phyloP scores from a whole-genome alignment of 2,113 vertebrate species.

The Rhabdornis inornatus region DNA sequence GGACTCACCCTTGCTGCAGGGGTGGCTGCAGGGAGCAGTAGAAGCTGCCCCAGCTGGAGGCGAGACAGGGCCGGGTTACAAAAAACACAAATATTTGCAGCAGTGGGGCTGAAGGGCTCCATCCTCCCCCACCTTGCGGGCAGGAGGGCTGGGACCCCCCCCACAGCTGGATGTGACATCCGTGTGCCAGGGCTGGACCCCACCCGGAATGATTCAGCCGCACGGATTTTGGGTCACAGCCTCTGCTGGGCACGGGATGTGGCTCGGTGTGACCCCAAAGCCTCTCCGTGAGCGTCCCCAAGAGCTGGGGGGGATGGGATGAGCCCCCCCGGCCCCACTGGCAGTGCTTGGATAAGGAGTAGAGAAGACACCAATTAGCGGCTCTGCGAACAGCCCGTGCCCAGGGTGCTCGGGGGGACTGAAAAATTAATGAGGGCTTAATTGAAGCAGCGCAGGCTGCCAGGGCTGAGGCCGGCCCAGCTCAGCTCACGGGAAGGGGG shows the following conservation, averaged over 20 bases:
- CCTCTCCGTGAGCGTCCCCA: not conserved
- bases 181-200: too few relatives aligned
- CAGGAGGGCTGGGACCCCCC: not conserved
- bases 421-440: conserved; percentile 41
- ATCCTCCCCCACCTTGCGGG: fast-evolving
- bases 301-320: fast-evolving
- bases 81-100: not conserved
- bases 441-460: not conserved
- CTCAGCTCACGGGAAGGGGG: not conserved
- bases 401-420: not conserved
- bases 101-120: not conserved
- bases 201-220: not conserved
- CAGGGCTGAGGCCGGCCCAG: not conserved
- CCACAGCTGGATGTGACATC: fast-evolving
- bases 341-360: not conserved
- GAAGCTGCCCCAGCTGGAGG: not conserved
- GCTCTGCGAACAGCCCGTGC: not conserved
- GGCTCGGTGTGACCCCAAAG: not conserved
- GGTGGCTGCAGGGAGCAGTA: not conserved
- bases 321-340: not conserved
- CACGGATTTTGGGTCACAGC: fast-evolving
- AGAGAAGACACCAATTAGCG: not conserved
- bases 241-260: fast-evolving
- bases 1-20: not conserved
- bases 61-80: not conserved